Evolutionary conservation across 2,888 invertebrate genomes (phyloP), one percentile per base, ranked within the genome.

Genomic region (Heteromurus nitidus): DNA sequence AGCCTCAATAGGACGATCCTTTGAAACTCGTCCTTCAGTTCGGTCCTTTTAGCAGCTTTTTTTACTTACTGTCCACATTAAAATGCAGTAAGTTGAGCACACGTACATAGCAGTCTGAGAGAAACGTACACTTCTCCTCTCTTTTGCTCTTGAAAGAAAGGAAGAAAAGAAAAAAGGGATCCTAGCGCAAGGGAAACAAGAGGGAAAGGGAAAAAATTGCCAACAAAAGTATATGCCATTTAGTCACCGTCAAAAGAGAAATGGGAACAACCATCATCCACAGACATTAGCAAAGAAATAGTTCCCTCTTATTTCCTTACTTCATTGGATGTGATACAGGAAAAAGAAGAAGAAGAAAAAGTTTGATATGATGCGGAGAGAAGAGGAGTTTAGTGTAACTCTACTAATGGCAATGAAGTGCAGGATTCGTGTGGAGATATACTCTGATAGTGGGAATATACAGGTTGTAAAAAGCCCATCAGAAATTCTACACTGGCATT

Each of bases 221-320:
- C 67, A 60, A 76, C 75, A 75, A 36, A n/a, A 67, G 76, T 62
- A 69, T 69, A 62, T 36, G 64, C 70, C 77, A 79, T 79, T 79
- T 70, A 79, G 77, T 79, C 77, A 79, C 67, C 77, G 62, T 70
- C 77, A 79, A 53, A n/a, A 79, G 70, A 64, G 31, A 77, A 79
- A 69, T 69, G 70, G 77, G 70, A 55, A 62, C 69, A 79, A 79
- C 69, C 77, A 79, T 79, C 77, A 70, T 79, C 69, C 62, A 79
- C 77, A 79, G 77, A 79, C 77, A 70, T 69, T 76, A 76, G 76
- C 69, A 79, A 31, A 70, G 77, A 76, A 76, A 76, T 76, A 76
- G 76, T 68, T 76, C 68, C 76, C 68, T 76, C 68, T 68, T 76
- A 75, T 75, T 75, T 75, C 36, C 73, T 67, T 75, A 65, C 75